Evolutionary conservation across 2,797 vertebrate species (phyloP).

Genomic region (Danio kyathit): DNA sequence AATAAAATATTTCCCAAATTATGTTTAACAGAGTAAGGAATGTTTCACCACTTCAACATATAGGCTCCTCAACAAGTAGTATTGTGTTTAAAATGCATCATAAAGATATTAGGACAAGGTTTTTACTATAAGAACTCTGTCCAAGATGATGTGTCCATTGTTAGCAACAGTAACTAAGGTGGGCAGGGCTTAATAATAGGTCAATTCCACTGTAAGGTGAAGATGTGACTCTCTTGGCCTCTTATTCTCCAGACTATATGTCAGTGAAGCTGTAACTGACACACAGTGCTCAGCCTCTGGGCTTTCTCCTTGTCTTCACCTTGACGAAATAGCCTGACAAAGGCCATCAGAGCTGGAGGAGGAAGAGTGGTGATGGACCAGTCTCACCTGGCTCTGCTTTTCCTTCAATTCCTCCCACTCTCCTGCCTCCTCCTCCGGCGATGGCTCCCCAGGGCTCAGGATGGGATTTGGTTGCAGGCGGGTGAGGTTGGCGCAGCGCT

Average conservation of each 20-base stretch:
- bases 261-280: constrained; percentile 27
- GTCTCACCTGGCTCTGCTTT: constrained; percentile 1
- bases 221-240: constrained; percentile 14
- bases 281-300: constrained; percentile 9
- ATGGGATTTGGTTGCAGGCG: constrained; percentile 27
- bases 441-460: constrained; percentile 48
- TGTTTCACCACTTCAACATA: no score
- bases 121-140: no score
- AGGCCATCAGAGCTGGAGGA: constrained; percentile 22
- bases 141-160: no score
- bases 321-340: constrained; percentile 47
- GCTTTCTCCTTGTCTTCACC: constrained; percentile 50
- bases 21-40: no score
- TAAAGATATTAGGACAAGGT: no score
- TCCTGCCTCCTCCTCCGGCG: neutral
- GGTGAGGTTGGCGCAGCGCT: constrained; percentile 16
- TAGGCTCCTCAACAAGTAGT: no score
- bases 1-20: no score
- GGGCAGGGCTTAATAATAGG: no score
- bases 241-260: constrained; percentile 31
- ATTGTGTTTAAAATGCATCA: no score
- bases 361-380: constrained; percentile 7
- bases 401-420: constrained; percentile 9
- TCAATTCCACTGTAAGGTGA: neutral
- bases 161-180: no score